phyloP scores from a whole-genome alignment of 2,113 vertebrate species.

The Apodemus speciosus region DNA sequence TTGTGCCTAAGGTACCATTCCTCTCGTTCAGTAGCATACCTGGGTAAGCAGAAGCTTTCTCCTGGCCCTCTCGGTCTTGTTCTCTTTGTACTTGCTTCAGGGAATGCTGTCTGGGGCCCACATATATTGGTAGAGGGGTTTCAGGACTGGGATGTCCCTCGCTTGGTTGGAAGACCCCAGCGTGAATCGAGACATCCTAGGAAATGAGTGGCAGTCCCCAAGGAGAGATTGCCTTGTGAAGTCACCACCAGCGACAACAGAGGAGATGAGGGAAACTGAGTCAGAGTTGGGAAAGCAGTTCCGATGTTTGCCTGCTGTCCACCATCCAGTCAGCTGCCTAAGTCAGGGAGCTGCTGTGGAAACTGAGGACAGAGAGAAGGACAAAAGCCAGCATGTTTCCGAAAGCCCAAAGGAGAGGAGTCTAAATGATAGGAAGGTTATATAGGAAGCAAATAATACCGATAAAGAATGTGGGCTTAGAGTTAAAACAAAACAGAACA shows the following conservation, averaged over 20 bases:
- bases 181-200: conserved; percentile 58
- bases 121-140: conserved; percentile 36
- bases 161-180: conserved; percentile 38
- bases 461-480: background rate
- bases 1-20: background rate
- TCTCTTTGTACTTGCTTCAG: conserved; percentile 32
- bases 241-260: conserved; percentile 53
- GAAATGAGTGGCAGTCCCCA: conserved; percentile 62
- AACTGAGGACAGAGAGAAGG: background rate
- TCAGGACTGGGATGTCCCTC: conserved; percentile 19
- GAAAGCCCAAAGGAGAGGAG: conserved; percentile 2
- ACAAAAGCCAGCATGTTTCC: background rate
- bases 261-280: conserved; percentile 63
- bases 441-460: background rate
- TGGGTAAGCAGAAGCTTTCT: conserved; percentile 36
- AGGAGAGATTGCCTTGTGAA: conserved; percentile 54
- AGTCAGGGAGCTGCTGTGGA: conserved; percentile 1
- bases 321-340: conserved; percentile 11
- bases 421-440: background rate
- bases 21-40: background rate
- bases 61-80: fast-evolving
- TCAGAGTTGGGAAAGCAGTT: conserved; percentile 5
- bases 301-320: conserved; percentile 19
- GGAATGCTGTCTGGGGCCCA: background rate
- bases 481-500: background rate